Conservation (phyloP, 2,113 vertebrate species). For the Vidua chalybeata region DNA sequence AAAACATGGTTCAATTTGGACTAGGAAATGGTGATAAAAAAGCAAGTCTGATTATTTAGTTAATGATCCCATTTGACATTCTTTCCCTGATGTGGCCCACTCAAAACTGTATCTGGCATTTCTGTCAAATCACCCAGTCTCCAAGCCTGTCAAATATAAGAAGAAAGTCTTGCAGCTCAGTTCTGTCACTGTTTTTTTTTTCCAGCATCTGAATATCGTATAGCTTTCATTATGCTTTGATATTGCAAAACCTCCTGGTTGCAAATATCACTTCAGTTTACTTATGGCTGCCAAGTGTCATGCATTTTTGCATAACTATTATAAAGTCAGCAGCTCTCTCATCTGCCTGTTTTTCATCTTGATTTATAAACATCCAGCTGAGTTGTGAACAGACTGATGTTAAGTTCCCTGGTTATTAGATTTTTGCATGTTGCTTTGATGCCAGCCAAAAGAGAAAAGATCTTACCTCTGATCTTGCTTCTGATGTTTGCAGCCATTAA, state of each 20-base stretch:
- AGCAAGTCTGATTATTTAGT: background rate
- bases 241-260: background rate
- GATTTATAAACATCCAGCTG: background rate
- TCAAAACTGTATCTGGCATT: background rate
- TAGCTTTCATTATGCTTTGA: background rate
- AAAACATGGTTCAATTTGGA: background rate
- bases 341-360: constrained; percentile 1
- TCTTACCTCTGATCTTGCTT: background rate
- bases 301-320: constrained; percentile 7
- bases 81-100: background rate
- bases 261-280: background rate
- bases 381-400: background rate
- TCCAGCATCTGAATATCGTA: background rate
- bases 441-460: background rate
- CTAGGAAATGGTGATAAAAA: background rate
- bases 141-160: background rate
- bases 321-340: background rate
- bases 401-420: background rate
- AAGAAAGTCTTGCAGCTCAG: background rate
- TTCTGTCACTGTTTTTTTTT: background rate
- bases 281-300: background rate
- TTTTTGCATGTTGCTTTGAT: constrained; percentile 25
- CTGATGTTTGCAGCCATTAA: background rate
- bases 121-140: background rate
- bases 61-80: background rate